Base-by-base conservation (phyloP, 1,140 invertebrate genomes). In the Brachionus manjavacas region DNA sequence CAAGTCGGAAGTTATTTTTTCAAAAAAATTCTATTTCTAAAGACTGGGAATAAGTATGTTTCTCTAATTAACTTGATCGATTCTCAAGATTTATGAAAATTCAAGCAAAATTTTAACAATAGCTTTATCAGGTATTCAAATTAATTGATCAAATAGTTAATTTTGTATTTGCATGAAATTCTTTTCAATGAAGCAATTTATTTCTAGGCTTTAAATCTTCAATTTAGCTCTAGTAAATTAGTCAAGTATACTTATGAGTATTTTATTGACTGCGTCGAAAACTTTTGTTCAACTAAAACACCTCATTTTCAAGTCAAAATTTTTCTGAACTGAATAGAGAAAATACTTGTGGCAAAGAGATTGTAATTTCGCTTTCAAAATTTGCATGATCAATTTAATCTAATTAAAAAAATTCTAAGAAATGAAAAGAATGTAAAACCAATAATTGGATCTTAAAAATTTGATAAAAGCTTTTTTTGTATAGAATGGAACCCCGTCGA, bases 301-400 rank as follows among this genome's bases (percentile, higher is more conserved):
- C 31, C 4, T 35, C 31, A 35, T 35, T 35, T 35, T 35, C 31
- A 35, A 6, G 31, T 35, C 31, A 35, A 35, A 35, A 35, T 35
- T 35, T 6, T 35, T 35, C 31, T 46, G 43, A 46, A 46, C 12
- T 12, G 12, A 46, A 46, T 3, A 46, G 43, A 46, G 43, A 46
- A 46, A 46, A 46, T 35, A 35, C 31, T 11, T 46, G 43, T 46
- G 11, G 14, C 11, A 14, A 46, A n/a, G 43, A 11, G 43, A 46
- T 60, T 52, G 3, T 16, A 52, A 52, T 52, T 16, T 60, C 20
- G n/a, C n/a, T 60, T 60, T 60, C 16, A 60, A 60, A 60, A 60
- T 68, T 68, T 31, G 66, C 66, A 68, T 68, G 66, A 68, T 68
- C 66, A 68, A 68, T 68, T 68, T 68, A 68, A 68, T 68, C 31